Evolutionary conservation across 2,113 vertebrate species (phyloP), one percentile per base, ranked within the genome.

Genomic region (Ophiodon elongatus): DNA sequence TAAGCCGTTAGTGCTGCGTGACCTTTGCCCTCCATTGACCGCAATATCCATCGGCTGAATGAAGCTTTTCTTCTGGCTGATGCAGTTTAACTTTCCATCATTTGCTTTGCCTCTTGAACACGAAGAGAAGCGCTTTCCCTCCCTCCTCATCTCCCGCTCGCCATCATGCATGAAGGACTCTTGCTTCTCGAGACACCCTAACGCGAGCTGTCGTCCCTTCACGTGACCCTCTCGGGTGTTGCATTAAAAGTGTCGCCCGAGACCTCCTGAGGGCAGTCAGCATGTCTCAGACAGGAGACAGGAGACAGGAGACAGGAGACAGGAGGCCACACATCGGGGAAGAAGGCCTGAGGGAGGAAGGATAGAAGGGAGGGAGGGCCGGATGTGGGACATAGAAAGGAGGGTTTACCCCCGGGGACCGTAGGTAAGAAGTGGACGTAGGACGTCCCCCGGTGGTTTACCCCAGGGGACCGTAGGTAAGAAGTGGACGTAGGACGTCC

Each of bases 1-100:
- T 99, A 97, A 99, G 97, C 92, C 88, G 91, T 91, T 35, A 86
- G 76, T 19, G 62, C 88, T 67, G 69, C 71, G 9, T 4, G 14
- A 67, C 68, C 41, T 78, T 23, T 14, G 23, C 35, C 23, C 71
- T 84, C 71, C 73, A 45, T 73, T 47, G 7, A 31, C 67, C 50
- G 31, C 65, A 52, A 9, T 76, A 17, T 79, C 41, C 62, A 14
- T 21, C 21, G 57, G 70, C 78, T 80, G 72, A 81, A 31, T 84
- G 69, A 73, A 9, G 81, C 85, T 70, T 66, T 65, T 11, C 33
- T 31, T 70, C n/a, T 4, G 35, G 33, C 62, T 72, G 15, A 62
- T 50, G 52, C 54, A 17, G 11, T 59, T 60, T 75, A 25, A 60
- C 14, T 76, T 84, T 72, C 13, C 60, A 47, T 85, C 54, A 23